Evolutionary conservation across 2,797 vertebrate genomes (phyloP).

Genomic region (Artibeus jamaicensis): DNA sequence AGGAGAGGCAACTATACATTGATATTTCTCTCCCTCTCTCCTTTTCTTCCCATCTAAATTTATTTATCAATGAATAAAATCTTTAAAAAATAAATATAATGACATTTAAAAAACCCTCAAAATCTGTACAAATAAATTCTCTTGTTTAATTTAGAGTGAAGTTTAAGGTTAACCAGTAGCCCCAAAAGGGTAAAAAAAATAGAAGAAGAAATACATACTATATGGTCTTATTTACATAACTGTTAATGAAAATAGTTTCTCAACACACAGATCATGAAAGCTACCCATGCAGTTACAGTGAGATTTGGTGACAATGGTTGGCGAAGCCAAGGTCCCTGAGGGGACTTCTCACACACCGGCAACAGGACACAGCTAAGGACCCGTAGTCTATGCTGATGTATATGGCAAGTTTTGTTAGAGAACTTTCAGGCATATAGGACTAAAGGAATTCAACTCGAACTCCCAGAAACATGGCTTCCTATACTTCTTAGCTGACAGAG

Average conservation of each 20-base stretch:
- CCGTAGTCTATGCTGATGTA: background rate
- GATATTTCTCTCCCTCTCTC: too few species aligned
- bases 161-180: background rate
- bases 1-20: too few species aligned
- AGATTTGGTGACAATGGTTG: conserved; percentile 30
- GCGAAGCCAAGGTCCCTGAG: background rate
- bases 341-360: background rate
- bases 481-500: background rate
- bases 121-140: background rate
- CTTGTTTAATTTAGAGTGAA: background rate
- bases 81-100: too few species aligned
- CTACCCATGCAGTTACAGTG: background rate
- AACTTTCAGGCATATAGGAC: background rate
- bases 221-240: conserved; percentile 49
- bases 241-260: conserved; percentile 41
- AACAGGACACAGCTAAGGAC: background rate
- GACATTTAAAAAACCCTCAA: background rate
- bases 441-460: background rate
- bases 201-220: background rate
- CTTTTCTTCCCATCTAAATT: too few species aligned
- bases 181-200: background rate
- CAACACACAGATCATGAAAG: conserved; percentile 48
- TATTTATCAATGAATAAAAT: too few species aligned
- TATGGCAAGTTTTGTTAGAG: background rate
- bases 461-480: conserved; percentile 11